Percentiles rank a stretch among this genome's conserved stretches.
These are phyloP conservation scores for Diplazon laetatorius DNA, from an alignment of 2,888 invertebrate genomes.

Conservation along the genomic window DNA sequence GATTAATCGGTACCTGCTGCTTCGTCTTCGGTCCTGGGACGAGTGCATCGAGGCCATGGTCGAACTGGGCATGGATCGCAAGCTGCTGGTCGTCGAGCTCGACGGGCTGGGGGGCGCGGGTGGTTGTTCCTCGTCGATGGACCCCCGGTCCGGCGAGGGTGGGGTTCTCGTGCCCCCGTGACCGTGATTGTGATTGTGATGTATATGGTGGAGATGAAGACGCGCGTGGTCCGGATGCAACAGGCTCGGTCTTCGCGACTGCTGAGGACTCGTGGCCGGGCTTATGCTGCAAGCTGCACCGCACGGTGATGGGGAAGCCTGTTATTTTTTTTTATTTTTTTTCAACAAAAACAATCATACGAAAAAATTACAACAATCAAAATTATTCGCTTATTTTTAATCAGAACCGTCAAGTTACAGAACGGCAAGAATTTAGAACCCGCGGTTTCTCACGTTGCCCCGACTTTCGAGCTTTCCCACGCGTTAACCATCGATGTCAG, in stretches of 20 bases:
- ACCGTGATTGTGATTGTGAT: constrained; percentile 79
- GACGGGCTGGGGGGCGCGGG: constrained; percentile 79
- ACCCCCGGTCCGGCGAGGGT: constrained; percentile 81
- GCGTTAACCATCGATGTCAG: too few relatives aligned
- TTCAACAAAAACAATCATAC: not conserved
- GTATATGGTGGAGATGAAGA: constrained; percentile 83
- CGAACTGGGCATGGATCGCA: constrained; percentile 80
- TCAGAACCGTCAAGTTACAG: too few relatives aligned
- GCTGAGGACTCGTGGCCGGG: constrained; percentile 79
- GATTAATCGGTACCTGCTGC: constrained; percentile 76
- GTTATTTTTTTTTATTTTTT: constrained; percentile 14
- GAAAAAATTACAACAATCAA: too few relatives aligned
- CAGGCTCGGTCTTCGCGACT: constrained; percentile 84
- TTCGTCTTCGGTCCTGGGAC: constrained; percentile 78
- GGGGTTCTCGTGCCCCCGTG: constrained; percentile 77
- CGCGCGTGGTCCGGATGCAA: constrained; percentile 89
- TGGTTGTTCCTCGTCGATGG: constrained; percentile 80
- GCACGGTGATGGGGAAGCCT: constrained; percentile 83
- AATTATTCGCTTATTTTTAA: too few relatives aligned
- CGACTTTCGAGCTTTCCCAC: too few relatives aligned
- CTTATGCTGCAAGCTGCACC: constrained; percentile 74
- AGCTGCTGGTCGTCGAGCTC: constrained; percentile 80
- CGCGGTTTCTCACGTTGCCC: too few relatives aligned
- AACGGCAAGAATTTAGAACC: too few relatives aligned
- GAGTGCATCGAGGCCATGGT: constrained; percentile 77